These are phyloP conservation scores for Brenthis ino DNA, from an alignment of 2,888 invertebrate genomes.

Conservation along the genomic window DNA sequence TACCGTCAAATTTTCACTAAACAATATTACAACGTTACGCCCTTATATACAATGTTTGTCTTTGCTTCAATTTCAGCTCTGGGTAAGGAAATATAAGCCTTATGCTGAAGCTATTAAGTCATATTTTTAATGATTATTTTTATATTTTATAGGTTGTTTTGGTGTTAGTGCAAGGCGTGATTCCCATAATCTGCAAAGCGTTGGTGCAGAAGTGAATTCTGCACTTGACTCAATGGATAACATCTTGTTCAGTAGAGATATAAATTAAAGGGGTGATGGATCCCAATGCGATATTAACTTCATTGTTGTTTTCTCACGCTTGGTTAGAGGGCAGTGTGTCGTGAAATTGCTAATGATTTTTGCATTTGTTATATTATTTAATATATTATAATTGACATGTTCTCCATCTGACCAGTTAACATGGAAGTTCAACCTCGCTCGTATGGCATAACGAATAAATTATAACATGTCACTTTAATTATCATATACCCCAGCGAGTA, in stretches of 20 bases:
- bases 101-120: conserved; percentile 22
- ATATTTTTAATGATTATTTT: background rate
- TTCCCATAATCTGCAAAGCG: conserved; percentile 76
- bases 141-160: conserved; percentile 43
- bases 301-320: conserved; percentile 63
- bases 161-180: conserved; percentile 59
- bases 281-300: conserved; percentile 43
- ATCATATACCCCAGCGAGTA: too few species aligned
- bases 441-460: too few species aligned
- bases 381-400: background rate
- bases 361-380: conserved; percentile 13
- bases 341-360: conserved; percentile 47
- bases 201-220: conserved; percentile 67
- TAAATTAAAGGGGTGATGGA: conserved; percentile 51
- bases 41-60: conserved; percentile 42
- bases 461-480: too few species aligned
- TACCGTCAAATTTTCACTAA: conserved; percentile 42
- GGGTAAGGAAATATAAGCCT: conserved; percentile 41
- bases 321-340: conserved; percentile 46
- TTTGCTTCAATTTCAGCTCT: conserved; percentile 46
- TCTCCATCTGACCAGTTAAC: too few species aligned
- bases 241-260: conserved; percentile 67
- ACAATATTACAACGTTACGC: conserved; percentile 40
- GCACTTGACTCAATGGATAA: conserved; percentile 75
- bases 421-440: too few species aligned